Evolutionary conservation across 2,113 vertebrate genomes (phyloP).

Genomic region (Excalfactoria chinensis): DNA sequence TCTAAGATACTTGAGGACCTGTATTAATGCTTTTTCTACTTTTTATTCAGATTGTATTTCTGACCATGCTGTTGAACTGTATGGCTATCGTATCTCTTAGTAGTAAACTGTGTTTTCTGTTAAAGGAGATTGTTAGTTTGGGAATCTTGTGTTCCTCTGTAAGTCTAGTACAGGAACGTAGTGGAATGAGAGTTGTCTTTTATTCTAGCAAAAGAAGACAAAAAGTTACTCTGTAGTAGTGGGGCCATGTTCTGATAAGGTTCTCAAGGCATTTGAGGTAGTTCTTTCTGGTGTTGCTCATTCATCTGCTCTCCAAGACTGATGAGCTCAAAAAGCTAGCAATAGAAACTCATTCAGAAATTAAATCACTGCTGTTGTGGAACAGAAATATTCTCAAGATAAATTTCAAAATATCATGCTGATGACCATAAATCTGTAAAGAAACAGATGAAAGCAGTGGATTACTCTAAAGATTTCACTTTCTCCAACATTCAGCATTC

Average conservation of each 20-base stretch:
- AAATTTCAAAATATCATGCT: neutral
- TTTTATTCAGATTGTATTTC: neutral
- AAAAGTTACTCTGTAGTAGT: neutral
- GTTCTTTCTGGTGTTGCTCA: neutral
- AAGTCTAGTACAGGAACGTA: neutral
- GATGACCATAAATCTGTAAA: neutral
- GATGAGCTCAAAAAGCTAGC: neutral
- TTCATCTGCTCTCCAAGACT: neutral
- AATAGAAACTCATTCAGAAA: neutral
- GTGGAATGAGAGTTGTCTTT: neutral
- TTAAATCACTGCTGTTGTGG: neutral
- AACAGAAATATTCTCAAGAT: neutral
- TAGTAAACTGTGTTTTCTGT: neutral
- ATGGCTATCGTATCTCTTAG: neutral
- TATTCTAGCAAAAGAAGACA: neutral
- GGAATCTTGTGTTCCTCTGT: neutral
- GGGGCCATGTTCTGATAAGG: neutral
- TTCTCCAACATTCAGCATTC: neutral
- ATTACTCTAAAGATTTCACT: neutral
- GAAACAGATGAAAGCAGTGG: neutral
- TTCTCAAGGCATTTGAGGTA: neutral
- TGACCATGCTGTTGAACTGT: neutral
- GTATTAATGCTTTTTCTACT: neutral
- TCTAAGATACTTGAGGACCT: neutral
- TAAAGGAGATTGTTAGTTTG: neutral